Evolutionary conservation across 2,888 invertebrate genomes (phyloP).

Genomic region (Cyclophora albipunctata): DNA sequence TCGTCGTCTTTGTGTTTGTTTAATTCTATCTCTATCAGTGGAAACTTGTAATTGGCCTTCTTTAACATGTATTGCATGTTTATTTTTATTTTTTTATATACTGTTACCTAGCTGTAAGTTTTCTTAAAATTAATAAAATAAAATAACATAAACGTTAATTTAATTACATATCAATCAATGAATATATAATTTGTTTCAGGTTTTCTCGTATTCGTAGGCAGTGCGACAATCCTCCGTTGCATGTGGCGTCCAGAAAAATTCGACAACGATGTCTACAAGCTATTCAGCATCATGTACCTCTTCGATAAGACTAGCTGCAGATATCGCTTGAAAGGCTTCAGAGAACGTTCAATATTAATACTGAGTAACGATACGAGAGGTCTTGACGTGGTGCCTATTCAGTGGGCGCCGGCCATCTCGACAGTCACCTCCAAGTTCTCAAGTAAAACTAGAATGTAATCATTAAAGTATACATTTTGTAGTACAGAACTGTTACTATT

Average conservation of each 20-base stretch:
- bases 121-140: too few relatives aligned
- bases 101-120: too few relatives aligned
- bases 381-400: slow-evolving; percentile 34
- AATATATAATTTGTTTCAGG: slow-evolving; percentile 28
- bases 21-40: too few relatives aligned
- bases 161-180: too few relatives aligned
- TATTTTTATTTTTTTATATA: too few relatives aligned
- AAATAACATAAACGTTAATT: too few relatives aligned
- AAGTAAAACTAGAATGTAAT: slow-evolving; percentile 41
- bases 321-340: slow-evolving; percentile 20
- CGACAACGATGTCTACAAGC: slow-evolving; percentile 36
- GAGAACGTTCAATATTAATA: slow-evolving; percentile 27
- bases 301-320: slow-evolving; percentile 49
- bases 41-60: too few relatives aligned
- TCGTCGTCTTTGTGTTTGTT: too few relatives aligned
- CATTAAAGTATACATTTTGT: too few relatives aligned
- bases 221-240: slow-evolving; percentile 37
- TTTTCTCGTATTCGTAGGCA: slow-evolving; percentile 28
- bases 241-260: slow-evolving; percentile 40
- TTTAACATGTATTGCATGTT: too few relatives aligned
- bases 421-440: slow-evolving; percentile 42
- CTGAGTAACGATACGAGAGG: slow-evolving; percentile 42
- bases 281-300: slow-evolving; percentile 55
- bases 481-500: too few relatives aligned
- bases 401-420: slow-evolving; percentile 29